Percentiles rank a stretch among this genome's conserved stretches.
Evolutionary conservation across 2,797 vertebrate species (phyloP).

Genomic region (Paramormyrops hopkinsi): DNA sequence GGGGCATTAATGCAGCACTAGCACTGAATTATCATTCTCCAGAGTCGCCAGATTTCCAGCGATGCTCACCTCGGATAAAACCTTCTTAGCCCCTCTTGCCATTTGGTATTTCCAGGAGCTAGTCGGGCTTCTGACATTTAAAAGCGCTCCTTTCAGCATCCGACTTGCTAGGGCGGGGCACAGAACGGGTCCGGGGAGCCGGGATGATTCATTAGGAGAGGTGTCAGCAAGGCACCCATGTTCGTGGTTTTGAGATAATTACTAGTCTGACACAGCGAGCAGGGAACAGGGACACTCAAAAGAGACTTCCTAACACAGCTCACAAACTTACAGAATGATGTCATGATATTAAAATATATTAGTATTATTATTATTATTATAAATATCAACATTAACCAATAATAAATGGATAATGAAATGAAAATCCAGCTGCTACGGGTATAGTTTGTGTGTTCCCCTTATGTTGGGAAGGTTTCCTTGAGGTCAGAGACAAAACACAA

Average conservation of each 20-base stretch:
- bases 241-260: background rate
- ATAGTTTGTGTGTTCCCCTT: background rate
- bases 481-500: background rate
- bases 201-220: background rate
- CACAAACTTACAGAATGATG: background rate
- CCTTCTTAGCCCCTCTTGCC: constrained; percentile 12
- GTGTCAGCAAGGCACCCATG: background rate
- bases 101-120: constrained; percentile 17
- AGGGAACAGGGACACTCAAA: background rate
- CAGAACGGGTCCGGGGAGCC: background rate
- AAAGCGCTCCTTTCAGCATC: background rate
- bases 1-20: background rate
- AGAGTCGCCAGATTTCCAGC: background rate
- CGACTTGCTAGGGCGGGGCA: background rate
- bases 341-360: background rate
- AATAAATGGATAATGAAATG: background rate
- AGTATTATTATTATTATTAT: background rate
- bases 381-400: background rate
- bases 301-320: background rate
- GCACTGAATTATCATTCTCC: background rate
- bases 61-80: background rate
- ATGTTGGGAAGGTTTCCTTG: background rate
- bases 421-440: background rate
- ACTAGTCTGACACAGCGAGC: background rate
- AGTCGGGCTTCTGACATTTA: constrained; percentile 9